A percentile compares a stretch with the other conserved stretches of the same genome.
These are phyloP conservation scores for Meloe dianella DNA, from an alignment of 2,888 invertebrate species.

Conservation along the genomic window DNA sequence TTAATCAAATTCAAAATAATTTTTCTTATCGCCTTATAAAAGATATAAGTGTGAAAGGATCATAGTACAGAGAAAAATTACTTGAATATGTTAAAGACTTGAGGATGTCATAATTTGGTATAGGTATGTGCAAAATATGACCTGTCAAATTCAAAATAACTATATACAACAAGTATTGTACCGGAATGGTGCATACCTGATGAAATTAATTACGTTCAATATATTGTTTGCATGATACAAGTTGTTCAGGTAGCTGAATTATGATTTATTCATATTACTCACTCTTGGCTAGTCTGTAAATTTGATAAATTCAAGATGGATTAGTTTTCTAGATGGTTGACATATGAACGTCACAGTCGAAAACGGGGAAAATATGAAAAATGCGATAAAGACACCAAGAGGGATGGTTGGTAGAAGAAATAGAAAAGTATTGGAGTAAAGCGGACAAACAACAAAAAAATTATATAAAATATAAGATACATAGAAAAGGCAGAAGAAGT, in stretches of 20 bases:
- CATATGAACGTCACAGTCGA: slow-evolving; percentile 57
- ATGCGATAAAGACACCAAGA: slow-evolving; percentile 54
- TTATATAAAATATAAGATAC: slow-evolving; percentile 25
- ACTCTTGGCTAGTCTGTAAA: slow-evolving; percentile 7
- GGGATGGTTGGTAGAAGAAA: slow-evolving; percentile 32
- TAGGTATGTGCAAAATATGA: background rate
- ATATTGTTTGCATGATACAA: background rate
- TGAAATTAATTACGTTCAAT: slow-evolving; percentile 6
- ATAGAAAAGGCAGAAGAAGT: slow-evolving; percentile 42
- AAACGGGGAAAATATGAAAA: slow-evolving; percentile 60
- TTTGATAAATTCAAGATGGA: slow-evolving; percentile 38
- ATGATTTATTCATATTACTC: slow-evolving; percentile 1
- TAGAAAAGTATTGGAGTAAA: slow-evolving; percentile 24
- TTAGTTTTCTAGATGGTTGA: slow-evolving; percentile 58
- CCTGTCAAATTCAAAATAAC: background rate
- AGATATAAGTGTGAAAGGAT: background rate
- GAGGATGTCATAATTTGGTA: background rate
- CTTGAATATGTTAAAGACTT: background rate
- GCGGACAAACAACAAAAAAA: slow-evolving; percentile 52
- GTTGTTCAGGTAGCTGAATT: background rate
- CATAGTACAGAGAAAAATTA: background rate
- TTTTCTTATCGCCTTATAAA: background rate
- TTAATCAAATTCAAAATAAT: slow-evolving; percentile 1
- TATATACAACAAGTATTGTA: background rate
- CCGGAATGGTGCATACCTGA: background rate